Percentiles rank a stretch among this genome's conserved stretches.
Conservation (phyloP, 2,113 vertebrate species). For the Laticauda colubrina region DNA sequence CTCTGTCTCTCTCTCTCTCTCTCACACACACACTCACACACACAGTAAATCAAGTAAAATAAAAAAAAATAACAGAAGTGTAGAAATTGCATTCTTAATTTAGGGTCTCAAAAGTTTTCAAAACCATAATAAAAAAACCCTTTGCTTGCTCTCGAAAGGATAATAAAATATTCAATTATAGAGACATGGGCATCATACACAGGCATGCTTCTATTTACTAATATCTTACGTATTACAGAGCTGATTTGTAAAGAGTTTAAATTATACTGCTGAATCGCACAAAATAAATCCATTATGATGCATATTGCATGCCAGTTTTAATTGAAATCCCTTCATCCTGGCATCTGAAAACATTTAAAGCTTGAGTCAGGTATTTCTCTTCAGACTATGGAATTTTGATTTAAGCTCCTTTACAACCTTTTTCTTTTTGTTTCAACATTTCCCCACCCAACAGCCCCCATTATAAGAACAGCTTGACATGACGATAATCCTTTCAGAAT, state of each 20-base stretch:
- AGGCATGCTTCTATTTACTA: neutral
- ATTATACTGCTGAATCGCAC: constrained; percentile 13
- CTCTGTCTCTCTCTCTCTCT: no score
- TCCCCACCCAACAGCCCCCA: constrained; percentile 36
- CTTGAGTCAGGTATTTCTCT: constrained; percentile 38
- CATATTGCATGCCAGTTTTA: constrained; percentile 40
- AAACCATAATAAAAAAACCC: neutral
- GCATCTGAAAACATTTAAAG: constrained; percentile 50
- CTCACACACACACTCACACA: neutral
- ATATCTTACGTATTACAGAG: neutral
- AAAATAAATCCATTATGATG: constrained; percentile 16
- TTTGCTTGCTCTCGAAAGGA: neutral
- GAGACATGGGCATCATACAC: neutral
- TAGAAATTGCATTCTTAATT: neutral
- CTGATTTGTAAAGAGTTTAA: neutral
- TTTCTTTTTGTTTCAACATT: constrained; percentile 29
- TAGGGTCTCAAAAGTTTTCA: neutral
- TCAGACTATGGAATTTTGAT: constrained; percentile 9
- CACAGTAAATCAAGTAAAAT: neutral
- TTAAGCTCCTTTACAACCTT: constrained; percentile 28
- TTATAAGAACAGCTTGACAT: constrained; percentile 32
- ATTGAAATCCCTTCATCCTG: neutral
- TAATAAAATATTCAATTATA: neutral
- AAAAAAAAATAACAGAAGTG: neutral
- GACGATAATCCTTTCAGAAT: neutral